These are phyloP conservation scores for Eupeodes luniger DNA, from an alignment of 2,888 invertebrate genomes.

Conservation along the genomic window DNA sequence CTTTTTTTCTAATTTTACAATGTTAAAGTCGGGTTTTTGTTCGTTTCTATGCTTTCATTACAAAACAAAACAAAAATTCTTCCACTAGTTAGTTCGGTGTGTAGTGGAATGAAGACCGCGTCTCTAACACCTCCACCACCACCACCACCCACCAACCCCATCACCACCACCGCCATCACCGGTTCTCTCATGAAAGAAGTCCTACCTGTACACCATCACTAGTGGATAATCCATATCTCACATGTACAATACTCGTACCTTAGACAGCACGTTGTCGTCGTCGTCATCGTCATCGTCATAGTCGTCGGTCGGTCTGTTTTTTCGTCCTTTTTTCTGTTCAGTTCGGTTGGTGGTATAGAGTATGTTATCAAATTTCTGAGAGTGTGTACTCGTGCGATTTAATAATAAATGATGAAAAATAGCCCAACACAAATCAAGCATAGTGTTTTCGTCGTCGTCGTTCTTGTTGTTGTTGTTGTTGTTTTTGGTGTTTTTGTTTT, in stretches of 20 bases:
- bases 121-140: constrained; percentile 6
- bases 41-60: constrained; percentile 48
- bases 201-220: constrained; percentile 69
- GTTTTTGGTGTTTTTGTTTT: constrained; percentile 59
- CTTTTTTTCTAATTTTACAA: constrained; percentile 49
- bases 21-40: constrained; percentile 47
- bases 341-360: constrained; percentile 47
- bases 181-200: constrained; percentile 36
- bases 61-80: constrained; percentile 30
- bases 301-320: constrained; percentile 65
- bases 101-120: constrained; percentile 44
- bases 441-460: constrained; percentile 48
- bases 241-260: constrained; percentile 59
- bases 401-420: constrained; percentile 77
- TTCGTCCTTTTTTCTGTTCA: constrained; percentile 1
- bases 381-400: constrained; percentile 71
- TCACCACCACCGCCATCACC: background rate
- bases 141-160: constrained; percentile 1
- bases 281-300: background rate
- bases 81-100: constrained; percentile 32
- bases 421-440: constrained; percentile 77
- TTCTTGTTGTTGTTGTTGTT: constrained; percentile 6
- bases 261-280: constrained; percentile 69
- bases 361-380: constrained; percentile 72
- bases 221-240: constrained; percentile 74